These are phyloP conservation scores for Vimba vimba DNA, from an alignment of 2,113 vertebrate genomes.

Conservation along the genomic window DNA sequence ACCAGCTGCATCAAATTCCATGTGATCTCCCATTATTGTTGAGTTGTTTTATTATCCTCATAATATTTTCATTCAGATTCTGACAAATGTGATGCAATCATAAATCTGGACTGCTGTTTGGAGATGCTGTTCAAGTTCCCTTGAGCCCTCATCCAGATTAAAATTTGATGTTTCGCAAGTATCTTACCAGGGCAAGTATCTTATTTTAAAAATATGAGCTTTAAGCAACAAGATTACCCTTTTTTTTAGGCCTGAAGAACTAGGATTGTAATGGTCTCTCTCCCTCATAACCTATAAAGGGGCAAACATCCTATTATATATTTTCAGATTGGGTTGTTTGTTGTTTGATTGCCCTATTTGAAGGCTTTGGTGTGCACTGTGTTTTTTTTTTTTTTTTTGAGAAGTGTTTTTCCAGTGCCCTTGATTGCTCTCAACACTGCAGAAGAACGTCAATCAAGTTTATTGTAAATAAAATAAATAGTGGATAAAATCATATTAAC, in stretches of 20 bases:
- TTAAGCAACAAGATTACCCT: neutral
- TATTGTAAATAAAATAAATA: neutral
- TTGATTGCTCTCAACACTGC: neutral
- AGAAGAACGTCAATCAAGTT: neutral
- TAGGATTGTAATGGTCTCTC: neutral
- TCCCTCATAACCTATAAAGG: neutral
- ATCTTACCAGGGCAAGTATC: neutral
- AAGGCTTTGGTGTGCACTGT: neutral
- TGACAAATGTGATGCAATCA: neutral
- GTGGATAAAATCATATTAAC: neutral
- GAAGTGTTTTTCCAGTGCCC: neutral
- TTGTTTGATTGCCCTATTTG: conserved; percentile 20
- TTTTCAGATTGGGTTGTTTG: neutral
- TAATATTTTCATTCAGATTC: neutral
- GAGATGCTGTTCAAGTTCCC: neutral
- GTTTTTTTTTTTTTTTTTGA: neutral
- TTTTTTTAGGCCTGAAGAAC: neutral
- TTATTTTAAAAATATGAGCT: neutral
- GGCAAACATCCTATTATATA: neutral
- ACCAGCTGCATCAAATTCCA: neutral
- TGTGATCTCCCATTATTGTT: neutral
- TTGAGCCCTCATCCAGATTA: neutral
- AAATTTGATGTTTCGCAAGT: neutral
- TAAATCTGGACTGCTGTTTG: neutral
- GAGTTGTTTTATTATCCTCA: neutral